phyloP scores from a whole-genome alignment of 2,797 vertebrate species.

The Heterohyrax brucei region DNA sequence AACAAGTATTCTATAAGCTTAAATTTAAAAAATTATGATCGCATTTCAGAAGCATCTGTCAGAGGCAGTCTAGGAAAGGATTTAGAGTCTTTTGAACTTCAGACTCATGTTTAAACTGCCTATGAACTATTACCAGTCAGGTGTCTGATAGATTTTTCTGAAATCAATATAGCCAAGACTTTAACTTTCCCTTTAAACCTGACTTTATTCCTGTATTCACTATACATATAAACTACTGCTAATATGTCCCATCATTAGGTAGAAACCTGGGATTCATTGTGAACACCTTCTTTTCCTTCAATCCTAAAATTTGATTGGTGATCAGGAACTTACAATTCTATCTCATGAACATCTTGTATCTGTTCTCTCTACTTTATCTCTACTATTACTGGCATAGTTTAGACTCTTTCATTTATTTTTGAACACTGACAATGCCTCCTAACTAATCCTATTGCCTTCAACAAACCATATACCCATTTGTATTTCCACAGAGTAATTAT shows the following conservation, averaged over 20 bases:
- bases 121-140: neutral
- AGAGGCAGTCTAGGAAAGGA: neutral
- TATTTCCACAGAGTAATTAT: neutral
- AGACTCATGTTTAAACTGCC: neutral
- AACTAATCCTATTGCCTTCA: neutral
- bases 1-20: neutral
- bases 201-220: neutral
- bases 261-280: neutral
- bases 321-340: neutral
- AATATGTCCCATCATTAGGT: neutral
- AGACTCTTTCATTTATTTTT: neutral
- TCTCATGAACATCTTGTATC: neutral
- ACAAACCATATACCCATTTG: neutral
- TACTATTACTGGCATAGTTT: neutral
- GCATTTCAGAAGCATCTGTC: slow-evolving; percentile 27
- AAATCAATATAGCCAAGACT: neutral
- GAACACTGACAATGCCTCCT: neutral
- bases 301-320: slow-evolving; percentile 1
- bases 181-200: neutral
- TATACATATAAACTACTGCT: neutral
- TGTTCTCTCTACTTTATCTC: neutral
- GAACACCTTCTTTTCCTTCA: neutral
- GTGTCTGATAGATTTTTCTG: neutral
- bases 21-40: neutral
- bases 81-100: slow-evolving; percentile 29